Conservation (phyloP, 2,113 vertebrate genomes). For the Malurus melanocephalus region DNA sequence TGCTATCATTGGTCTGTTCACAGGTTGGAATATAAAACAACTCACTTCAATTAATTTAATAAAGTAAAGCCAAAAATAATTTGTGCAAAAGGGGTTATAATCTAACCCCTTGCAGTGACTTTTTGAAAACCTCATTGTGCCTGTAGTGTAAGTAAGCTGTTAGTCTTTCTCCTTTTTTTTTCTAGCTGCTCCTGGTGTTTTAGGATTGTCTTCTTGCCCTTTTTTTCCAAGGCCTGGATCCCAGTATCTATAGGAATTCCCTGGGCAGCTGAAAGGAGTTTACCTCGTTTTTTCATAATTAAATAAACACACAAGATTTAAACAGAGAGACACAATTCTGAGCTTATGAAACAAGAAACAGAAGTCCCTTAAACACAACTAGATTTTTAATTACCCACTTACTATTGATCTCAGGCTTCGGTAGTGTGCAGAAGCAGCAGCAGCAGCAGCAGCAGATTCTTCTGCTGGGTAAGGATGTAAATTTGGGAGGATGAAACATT, state of each 20-base stretch:
- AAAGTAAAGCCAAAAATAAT: not conserved
- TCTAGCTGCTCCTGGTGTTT: not conserved
- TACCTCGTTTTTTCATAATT: not conserved
- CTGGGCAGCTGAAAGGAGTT: not conserved
- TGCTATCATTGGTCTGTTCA: not conserved
- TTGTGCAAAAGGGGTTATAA: not conserved
- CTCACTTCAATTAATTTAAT: not conserved
- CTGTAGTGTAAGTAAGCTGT: not conserved
- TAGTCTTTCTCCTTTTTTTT: not conserved
- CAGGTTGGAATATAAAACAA: not conserved
- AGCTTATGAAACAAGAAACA: not conserved
- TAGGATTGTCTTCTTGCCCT: not conserved
- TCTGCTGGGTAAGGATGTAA: not conserved
- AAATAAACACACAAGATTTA: not conserved
- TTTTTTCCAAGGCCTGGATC: not conserved
- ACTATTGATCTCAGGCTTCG: not conserved
- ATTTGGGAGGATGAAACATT: not conserved
- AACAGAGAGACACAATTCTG: not conserved
- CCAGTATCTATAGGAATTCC: not conserved
- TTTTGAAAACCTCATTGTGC: not conserved
- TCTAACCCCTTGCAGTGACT: not conserved
- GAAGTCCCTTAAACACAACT: not conserved
- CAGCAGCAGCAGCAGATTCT: not conserved
- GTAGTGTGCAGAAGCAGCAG: not conserved
- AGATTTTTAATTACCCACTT: not conserved